These are phyloP conservation scores for Pedetes capensis DNA, from an alignment of 2,113 vertebrate species.

Conservation along the genomic window DNA sequence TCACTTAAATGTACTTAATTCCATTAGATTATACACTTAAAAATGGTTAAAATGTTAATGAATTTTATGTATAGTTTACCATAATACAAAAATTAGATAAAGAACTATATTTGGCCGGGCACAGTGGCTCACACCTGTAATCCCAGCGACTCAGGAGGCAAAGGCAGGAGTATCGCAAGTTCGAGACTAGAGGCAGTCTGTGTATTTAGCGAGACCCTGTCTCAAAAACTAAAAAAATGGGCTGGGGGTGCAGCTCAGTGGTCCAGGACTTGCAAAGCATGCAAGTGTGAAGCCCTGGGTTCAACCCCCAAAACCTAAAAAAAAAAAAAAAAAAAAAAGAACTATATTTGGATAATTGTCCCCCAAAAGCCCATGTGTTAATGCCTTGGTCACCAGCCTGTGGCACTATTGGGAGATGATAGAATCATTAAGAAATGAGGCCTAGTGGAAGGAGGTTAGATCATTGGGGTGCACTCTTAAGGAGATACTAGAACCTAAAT, in stretches of 20 bases:
- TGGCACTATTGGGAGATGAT: not conserved
- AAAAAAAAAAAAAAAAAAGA: not conserved
- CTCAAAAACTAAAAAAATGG: too few species aligned
- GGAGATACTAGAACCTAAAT: too few species aligned
- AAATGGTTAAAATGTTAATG: not conserved
- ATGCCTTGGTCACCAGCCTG: not conserved
- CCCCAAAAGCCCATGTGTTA: not conserved
- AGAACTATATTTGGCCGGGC: too few species aligned
- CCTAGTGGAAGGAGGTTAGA: not conserved
- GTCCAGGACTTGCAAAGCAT: too few species aligned
- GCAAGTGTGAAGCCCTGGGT: too few species aligned
- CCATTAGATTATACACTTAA: not conserved
- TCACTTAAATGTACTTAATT: not conserved
- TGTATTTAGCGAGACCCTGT: too few species aligned
- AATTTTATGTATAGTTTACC: not conserved
- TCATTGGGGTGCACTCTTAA: not conserved
- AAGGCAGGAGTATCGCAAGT: too few species aligned
- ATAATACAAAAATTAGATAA: slow-evolving; percentile 12
- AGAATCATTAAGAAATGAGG: not conserved
- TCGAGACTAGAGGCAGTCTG: too few species aligned
- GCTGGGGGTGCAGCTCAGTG: too few species aligned
- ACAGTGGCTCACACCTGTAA: too few species aligned
- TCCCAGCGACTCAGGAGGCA: too few species aligned
- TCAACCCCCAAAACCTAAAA: too few species aligned
- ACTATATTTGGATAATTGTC: not conserved